Percentiles rank a stretch among this genome's conserved stretches.
phyloP scores from a whole-genome alignment of 2,113 vertebrate genomes.

The Merops nubicus region DNA sequence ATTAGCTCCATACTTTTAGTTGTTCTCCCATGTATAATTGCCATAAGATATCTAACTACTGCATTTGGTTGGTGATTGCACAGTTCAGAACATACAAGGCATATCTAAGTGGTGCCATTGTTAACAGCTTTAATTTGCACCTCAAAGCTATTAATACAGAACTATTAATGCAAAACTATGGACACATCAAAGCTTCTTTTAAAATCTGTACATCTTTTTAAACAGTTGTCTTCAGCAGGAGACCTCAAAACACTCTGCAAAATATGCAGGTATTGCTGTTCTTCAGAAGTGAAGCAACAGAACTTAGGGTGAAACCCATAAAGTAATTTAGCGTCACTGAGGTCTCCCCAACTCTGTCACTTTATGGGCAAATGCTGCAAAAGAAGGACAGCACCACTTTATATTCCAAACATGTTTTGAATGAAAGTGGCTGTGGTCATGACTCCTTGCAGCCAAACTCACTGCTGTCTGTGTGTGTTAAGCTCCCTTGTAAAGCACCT shows the following conservation, averaged over 20 bases:
- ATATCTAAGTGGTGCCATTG: constrained; percentile 38
- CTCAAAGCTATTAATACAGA: not conserved
- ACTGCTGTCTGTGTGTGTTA: not conserved
- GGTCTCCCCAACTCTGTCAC: not conserved
- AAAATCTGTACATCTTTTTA: not conserved
- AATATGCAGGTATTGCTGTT: not conserved
- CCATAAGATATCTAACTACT: not conserved
- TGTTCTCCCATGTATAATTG: constrained; percentile 27
- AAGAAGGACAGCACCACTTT: not conserved
- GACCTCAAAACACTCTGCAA: not conserved
- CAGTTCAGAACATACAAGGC: not conserved
- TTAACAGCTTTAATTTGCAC: constrained; percentile 24
- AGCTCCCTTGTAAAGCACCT: not conserved
- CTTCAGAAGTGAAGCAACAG: not conserved
- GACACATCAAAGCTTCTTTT: not conserved
- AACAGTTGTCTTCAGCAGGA: not conserved
- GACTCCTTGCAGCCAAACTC: not conserved
- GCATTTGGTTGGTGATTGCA: constrained; percentile 9
- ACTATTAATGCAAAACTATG: not conserved
- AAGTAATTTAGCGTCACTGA: not conserved
- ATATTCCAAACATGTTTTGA: not conserved
- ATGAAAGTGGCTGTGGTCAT: not conserved
- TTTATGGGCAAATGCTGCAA: not conserved
- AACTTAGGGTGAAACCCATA: not conserved
- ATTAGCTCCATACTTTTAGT: constrained; percentile 30